Evolutionary conservation across 2,113 vertebrate genomes (phyloP).

Genomic region (Larimichthys crocea): DNA sequence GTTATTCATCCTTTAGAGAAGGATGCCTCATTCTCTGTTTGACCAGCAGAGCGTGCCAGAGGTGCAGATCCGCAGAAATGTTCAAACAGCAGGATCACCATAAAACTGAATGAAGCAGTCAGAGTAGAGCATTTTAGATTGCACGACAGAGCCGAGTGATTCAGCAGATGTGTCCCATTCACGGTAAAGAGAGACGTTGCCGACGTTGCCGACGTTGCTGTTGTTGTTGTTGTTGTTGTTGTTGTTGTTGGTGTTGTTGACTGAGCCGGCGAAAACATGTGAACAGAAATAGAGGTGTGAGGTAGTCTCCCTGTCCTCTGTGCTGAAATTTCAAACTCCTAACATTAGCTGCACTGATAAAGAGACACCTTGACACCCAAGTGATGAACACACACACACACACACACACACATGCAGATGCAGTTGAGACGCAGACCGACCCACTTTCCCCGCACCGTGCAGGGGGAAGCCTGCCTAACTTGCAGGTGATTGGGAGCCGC

Average conservation of each 20-base stretch:
- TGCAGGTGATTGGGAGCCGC: conserved; percentile 24
- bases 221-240: conserved; percentile 20
- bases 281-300: conserved; percentile 67
- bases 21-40: background rate
- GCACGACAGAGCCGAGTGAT: conserved; percentile 27
- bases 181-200: conserved; percentile 22
- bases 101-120: conserved; percentile 18
- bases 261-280: conserved; percentile 29
- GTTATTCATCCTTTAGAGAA: background rate
- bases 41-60: conserved; percentile 70
- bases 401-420: conserved; percentile 28
- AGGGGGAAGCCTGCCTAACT: conserved; percentile 33
- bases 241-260: conserved; percentile 22
- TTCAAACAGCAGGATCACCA: background rate
- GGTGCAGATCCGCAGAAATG: conserved; percentile 5
- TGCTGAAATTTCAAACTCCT: conserved; percentile 64
- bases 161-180: conserved; percentile 46
- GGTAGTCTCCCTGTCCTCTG: conserved; percentile 52
- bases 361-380: conserved; percentile 51
- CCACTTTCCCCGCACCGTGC: conserved; percentile 32
- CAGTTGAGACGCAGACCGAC: conserved; percentile 48
- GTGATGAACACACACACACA: conserved; percentile 7
- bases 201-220: conserved; percentile 2
- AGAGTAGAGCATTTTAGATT: background rate
- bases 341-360: conserved; percentile 47